A percentile compares a stretch with the other conserved stretches of the same genome.
phyloP scores from a whole-genome alignment of 1,140 invertebrate species.

The Brevipalpus yothersi region DNA sequence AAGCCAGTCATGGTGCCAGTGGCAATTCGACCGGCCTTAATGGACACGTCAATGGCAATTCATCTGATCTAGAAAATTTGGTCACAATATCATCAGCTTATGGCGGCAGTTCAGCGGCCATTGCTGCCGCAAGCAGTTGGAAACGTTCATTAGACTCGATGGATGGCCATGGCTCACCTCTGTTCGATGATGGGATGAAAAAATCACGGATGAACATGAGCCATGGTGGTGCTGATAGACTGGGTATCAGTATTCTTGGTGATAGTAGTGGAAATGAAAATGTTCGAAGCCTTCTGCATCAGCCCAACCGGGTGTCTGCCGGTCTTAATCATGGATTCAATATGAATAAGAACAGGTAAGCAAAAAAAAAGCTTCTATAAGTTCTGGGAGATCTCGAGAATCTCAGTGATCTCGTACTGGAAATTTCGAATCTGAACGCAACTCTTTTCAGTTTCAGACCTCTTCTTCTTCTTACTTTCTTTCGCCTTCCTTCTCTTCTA shows the following conservation, averaged over 20 bases:
- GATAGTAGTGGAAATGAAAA: not conserved
- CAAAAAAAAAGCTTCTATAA: too few species aligned
- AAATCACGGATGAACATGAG: not conserved
- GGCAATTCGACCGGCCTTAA: not conserved
- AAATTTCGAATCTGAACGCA: too few species aligned
- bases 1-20: not conserved
- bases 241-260: not conserved
- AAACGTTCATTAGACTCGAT: not conserved
- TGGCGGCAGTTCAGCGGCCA: not conserved
- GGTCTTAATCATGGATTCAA: not conserved
- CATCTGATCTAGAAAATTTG: not conserved
- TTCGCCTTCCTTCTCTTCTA: too few species aligned
- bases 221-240: too few species aligned
- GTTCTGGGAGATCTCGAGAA: too few species aligned
- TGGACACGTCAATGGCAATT: not conserved
- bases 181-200: not conserved
- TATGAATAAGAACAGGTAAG: too few species aligned
- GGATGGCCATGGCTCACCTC: too few species aligned
- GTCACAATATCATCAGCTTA: not conserved
- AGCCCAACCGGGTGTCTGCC: not conserved
- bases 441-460: too few species aligned
- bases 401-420: too few species aligned
- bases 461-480: too few species aligned
- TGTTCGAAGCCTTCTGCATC: not conserved
- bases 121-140: not conserved